phyloP scores from a whole-genome alignment of 2,113 vertebrate genomes.

The Euleptes europaea region DNA sequence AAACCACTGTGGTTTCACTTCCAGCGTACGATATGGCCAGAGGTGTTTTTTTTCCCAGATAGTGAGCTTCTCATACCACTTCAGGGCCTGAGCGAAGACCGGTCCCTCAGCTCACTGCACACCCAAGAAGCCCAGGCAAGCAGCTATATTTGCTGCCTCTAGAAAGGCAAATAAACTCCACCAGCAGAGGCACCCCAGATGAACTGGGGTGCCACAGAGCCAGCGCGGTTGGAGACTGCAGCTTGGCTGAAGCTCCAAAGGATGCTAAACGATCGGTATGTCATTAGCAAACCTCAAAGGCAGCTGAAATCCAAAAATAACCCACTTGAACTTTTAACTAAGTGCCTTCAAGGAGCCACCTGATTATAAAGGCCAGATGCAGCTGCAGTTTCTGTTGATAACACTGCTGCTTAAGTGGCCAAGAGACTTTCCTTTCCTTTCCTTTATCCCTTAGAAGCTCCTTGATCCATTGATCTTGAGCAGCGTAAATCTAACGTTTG shows the following conservation, averaged over 20 bases:
- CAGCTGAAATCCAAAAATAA: background rate
- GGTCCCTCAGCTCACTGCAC: no score
- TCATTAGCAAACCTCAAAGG: background rate
- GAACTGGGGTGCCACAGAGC: background rate
- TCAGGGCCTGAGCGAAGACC: background rate
- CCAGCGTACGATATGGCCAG: background rate
- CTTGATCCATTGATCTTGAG: no score
- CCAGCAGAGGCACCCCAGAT: background rate
- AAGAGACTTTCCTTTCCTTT: no score
- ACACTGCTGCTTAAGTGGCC: background rate
- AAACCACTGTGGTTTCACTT: background rate
- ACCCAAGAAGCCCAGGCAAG: background rate
- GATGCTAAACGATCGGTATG: background rate
- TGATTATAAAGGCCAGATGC: background rate
- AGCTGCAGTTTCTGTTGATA: background rate
- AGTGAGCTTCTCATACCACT: background rate
- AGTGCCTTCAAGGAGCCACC: fast-evolving
- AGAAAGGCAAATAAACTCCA: background rate
- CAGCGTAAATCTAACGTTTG: no score
- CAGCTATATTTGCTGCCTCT: no score
- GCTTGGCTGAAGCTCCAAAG: background rate
- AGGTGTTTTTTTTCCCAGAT: background rate
- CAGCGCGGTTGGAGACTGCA: background rate
- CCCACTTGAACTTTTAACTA: no score
- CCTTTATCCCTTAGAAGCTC: no score